phyloP scores from a whole-genome alignment of 2,888 invertebrate species.

The Amphimallon solstitiale region DNA sequence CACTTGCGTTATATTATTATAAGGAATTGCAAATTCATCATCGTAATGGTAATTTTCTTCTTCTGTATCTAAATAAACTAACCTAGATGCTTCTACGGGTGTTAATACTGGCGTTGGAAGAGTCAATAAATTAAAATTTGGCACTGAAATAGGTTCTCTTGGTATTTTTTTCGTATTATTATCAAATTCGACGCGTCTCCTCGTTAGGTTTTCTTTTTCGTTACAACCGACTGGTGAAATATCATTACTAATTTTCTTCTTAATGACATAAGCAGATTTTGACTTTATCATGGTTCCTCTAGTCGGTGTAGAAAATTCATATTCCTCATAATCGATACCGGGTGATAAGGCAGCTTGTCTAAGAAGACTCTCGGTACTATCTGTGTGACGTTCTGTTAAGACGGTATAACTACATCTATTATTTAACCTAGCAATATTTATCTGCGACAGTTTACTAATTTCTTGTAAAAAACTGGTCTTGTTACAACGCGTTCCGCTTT shows the following conservation, averaged over 20 bases:
- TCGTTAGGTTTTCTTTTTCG: constrained; percentile 42
- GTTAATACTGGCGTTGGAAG: constrained; percentile 74
- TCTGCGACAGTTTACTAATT: constrained; percentile 76
- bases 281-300: constrained; percentile 66
- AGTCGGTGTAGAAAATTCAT: constrained; percentile 56
- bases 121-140: constrained; percentile 74
- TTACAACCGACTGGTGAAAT: constrained; percentile 58
- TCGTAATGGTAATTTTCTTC: constrained; percentile 64
- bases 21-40: constrained; percentile 48
- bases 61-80: constrained; percentile 77
- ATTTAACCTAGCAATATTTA: constrained; percentile 74
- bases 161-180: constrained; percentile 64
- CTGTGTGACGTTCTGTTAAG: constrained; percentile 68
- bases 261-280: constrained; percentile 69
- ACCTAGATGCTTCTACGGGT: constrained; percentile 73
- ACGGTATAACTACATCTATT: constrained; percentile 78
- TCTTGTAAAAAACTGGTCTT: constrained; percentile 69
- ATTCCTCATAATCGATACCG: constrained; percentile 51
- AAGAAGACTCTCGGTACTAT: constrained; percentile 74
- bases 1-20: constrained; percentile 48
- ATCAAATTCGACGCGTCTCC: constrained; percentile 59
- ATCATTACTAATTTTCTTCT: constrained; percentile 62
- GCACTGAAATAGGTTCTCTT: constrained; percentile 78
- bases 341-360: constrained; percentile 51
- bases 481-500: constrained; percentile 52